phyloP scores from a whole-genome alignment of 2,888 invertebrate species.

The Drosophila tanythrix region DNA sequence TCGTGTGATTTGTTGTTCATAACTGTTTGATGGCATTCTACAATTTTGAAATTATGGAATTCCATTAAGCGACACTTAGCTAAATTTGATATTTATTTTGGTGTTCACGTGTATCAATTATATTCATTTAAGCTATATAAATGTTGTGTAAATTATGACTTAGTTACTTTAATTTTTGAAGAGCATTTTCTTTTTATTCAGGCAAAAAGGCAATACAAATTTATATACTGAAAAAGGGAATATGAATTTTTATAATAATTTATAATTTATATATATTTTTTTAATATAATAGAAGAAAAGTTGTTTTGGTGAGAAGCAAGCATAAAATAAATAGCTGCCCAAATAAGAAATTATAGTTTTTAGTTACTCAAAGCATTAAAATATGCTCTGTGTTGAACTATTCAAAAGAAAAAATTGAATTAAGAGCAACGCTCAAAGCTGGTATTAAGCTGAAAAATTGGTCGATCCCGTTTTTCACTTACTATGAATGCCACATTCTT shows the following conservation, averaged over 20 bases:
- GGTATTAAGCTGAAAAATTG: background rate
- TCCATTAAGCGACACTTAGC: background rate
- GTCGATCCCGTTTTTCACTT: background rate
- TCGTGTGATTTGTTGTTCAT: conserved; percentile 14
- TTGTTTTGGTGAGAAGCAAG: background rate
- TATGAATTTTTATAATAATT: background rate
- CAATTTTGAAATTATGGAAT: background rate
- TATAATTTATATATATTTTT: background rate
- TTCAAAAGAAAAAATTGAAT: background rate
- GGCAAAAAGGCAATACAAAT: background rate
- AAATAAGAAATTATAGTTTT: background rate
- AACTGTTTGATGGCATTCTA: conserved; percentile 8
- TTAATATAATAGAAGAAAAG: background rate
- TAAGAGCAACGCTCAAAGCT: background rate
- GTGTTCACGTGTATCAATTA: background rate
- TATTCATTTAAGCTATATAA: background rate
- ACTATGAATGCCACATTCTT: background rate
- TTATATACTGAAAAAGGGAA: background rate
- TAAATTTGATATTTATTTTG: background rate
- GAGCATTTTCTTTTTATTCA: background rate
- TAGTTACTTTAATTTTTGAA: background rate
- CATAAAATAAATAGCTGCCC: background rate
- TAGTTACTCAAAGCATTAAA: background rate
- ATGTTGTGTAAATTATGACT: background rate
- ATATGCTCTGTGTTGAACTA: background rate